A percentile compares a stretch with the other conserved stretches of the same genome.
phyloP scores from a whole-genome alignment of 2,113 vertebrate species.

The Gila orcuttii region DNA sequence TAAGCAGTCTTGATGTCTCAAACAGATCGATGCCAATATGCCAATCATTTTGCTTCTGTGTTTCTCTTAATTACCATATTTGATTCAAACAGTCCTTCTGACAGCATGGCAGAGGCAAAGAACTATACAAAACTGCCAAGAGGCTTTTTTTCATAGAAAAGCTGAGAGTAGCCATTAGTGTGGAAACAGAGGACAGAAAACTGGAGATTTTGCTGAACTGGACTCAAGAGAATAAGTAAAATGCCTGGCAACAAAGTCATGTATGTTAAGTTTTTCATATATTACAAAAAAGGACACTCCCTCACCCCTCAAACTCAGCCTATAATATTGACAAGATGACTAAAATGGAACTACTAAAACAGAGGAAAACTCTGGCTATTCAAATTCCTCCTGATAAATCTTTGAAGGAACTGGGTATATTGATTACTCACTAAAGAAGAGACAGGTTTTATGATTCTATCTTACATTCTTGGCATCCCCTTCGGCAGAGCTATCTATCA shows the following conservation, averaged over 20 bases:
- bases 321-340: neutral
- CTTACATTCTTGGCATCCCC: slow-evolving; percentile 33
- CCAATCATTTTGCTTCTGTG: slow-evolving; percentile 9
- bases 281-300: neutral
- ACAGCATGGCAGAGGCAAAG: slow-evolving; percentile 9
- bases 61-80: slow-evolving; percentile 24
- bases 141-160: neutral
- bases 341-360: neutral
- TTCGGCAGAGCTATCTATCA: slow-evolving; percentile 26
- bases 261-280: neutral
- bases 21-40: slow-evolving; percentile 20
- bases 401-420: slow-evolving; percentile 20
- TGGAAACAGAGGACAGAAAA: neutral
- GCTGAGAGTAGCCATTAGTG: neutral
- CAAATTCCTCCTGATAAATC: slow-evolving; percentile 29
- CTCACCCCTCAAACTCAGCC: neutral
- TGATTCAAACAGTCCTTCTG: neutral
- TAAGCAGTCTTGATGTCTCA: slow-evolving; percentile 35
- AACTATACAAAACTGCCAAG: slow-evolving; percentile 3
- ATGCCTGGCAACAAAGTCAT: neutral
- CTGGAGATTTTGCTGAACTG: neutral
- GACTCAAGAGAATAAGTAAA: neutral
- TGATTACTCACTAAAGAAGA: slow-evolving; percentile 29
- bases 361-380: slow-evolving; percentile 18
- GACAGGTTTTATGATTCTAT: slow-evolving; percentile 46